Base-by-base conservation (phyloP, 2,113 vertebrate species). In the Solenodon paradoxus region DNA sequence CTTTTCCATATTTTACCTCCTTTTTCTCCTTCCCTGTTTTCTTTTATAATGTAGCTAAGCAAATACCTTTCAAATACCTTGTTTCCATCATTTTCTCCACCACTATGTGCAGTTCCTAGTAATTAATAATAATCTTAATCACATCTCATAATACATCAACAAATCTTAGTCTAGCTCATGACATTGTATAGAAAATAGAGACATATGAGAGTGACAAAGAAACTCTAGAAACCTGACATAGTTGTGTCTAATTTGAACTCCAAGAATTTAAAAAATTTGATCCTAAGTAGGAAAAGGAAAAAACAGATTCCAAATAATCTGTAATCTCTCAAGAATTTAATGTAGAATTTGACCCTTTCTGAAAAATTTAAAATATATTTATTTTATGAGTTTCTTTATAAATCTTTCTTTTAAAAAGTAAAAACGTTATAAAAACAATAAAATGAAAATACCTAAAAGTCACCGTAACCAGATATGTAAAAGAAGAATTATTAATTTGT, bases 81-180 rank as follows among this genome's bases (percentile, higher is more conserved):
- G 13, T 19, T 74, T 88, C 77, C 35, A 92, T 79, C 15, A 51
- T 45, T 57, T 88, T 92, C 24, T 88, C 59, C 11, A 79, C 30
- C 7, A 89, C 35, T 51, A 74, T 55, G 10, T 71, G 32, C 15
- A 74, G 24, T 75, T 92, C 45, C 35, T 79, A 86, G 26, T 35
- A 86, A 82, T 87, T 69, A n/a, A n/a, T n/a, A n/a, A n/a, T n/a
- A n/a, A n/a, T n/a, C 26, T 90, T 55, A 91, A 55, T 82, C 74
- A 81, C 49, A 53, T 57, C 32, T 61, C 51, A 64, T 1, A 68
- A 42, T 30, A 40, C 53, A 94, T 32, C 77, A 92, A 69, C 38
- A 86, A 87, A 68, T 51, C 9, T 74, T 81, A 69, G 64, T 26
- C 49, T 64, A 74, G 55, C 7, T 87, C 51, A 75, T 75, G 12